Evolutionary conservation across 2,797 vertebrate genomes (phyloP).

Genomic region (Balearica regulorum): DNA sequence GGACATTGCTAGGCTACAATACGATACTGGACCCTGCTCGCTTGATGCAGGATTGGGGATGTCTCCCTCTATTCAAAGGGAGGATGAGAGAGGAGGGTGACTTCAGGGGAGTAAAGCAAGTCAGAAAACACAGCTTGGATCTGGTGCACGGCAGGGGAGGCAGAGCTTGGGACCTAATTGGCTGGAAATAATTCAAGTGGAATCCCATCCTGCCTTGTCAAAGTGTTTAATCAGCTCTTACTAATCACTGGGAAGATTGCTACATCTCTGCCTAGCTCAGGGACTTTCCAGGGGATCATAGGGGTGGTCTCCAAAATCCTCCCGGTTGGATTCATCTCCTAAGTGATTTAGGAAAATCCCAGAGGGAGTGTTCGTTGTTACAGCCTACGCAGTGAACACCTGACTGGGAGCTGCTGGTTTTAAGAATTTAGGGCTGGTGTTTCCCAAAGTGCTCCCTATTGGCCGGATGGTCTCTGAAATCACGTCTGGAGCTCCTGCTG

Average conservation of each 20-base stretch:
- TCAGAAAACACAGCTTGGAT: not conserved
- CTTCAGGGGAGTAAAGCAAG: not conserved
- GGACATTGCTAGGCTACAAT: fast-evolving
- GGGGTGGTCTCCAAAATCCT: not conserved
- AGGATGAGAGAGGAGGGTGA: not conserved
- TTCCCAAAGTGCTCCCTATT: not conserved
- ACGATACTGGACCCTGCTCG: not conserved
- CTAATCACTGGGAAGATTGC: not conserved
- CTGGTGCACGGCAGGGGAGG: fast-evolving
- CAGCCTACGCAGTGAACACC: not conserved
- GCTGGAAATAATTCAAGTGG: not conserved
- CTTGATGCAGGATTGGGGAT: not conserved
- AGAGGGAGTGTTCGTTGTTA: not conserved
- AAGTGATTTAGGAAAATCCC: not conserved
- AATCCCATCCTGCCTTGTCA: not conserved
- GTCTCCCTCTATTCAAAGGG: not conserved
- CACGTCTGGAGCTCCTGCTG: not conserved
- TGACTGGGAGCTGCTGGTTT: not conserved
- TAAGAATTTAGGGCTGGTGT: not conserved
- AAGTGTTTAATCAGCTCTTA: not conserved
- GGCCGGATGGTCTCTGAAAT: not conserved
- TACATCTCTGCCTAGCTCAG: not conserved
- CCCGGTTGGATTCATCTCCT: not conserved
- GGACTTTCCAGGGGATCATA: not conserved
- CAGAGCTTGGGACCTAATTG: not conserved